These are phyloP conservation scores for Vultur gryphus DNA, from an alignment of 2,797 vertebrate genomes.

Conservation along the genomic window DNA sequence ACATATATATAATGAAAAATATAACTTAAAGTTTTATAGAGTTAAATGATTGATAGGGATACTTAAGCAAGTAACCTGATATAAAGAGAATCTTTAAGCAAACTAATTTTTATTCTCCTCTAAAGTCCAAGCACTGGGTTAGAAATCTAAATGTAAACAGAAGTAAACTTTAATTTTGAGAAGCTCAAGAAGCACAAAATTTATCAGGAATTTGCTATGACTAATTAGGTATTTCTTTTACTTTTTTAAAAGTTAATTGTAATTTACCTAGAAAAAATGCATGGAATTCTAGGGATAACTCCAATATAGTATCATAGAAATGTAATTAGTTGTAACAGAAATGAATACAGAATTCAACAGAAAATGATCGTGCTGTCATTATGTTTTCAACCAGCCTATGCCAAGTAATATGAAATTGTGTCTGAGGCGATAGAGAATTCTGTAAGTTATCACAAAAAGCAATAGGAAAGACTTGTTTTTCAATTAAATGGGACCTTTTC, in stretches of 20 bases:
- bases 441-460: not conserved
- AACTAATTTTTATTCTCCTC: not conserved
- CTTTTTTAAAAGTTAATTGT: not conserved
- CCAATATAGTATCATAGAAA: not conserved
- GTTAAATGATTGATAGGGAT: not conserved
- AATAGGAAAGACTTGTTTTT: not conserved
- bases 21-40: not conserved
- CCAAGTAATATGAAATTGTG: not conserved
- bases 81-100: not conserved
- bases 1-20: not conserved
- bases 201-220: not conserved
- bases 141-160: not conserved
- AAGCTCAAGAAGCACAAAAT: not conserved
- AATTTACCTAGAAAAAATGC: not conserved
- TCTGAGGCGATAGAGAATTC: not conserved
- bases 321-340: not conserved
- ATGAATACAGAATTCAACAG: not conserved
- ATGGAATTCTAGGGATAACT: not conserved
- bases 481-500: not conserved
- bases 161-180: not conserved
- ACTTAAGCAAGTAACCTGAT: not conserved
- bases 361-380: not conserved
- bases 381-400: not conserved
- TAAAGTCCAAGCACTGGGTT: not conserved
- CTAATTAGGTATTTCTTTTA: not conserved